Evolutionary conservation across 1,140 invertebrate genomes (phyloP).

Genomic region (Helicoverpa zea): DNA sequence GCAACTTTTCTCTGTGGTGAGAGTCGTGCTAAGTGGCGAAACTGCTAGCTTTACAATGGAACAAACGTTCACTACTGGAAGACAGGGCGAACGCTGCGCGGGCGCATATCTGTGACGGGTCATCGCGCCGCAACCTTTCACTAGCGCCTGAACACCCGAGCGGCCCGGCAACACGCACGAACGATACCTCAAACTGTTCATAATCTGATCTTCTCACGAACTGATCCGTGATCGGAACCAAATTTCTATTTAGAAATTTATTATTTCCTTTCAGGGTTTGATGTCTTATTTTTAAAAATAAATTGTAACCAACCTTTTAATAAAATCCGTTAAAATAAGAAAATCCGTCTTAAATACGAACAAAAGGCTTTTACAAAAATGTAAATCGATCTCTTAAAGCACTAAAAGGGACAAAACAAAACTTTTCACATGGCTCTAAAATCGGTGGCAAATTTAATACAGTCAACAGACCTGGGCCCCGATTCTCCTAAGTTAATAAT

Average conservation of each 20-base stretch:
- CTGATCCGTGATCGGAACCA: slow-evolving; percentile 18
- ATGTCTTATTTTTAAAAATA: too few relatives aligned
- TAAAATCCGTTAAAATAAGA: too few relatives aligned
- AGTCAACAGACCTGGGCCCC: too few relatives aligned
- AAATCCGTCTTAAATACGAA: background rate
- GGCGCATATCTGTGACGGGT: slow-evolving; percentile 69
- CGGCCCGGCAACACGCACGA: background rate
- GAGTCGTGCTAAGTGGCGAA: slow-evolving; percentile 82
- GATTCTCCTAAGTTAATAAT: too few relatives aligned
- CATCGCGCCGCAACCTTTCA: slow-evolving; percentile 80
- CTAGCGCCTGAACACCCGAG: slow-evolving; percentile 47
- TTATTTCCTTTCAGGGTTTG: background rate
- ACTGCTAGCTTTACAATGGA: slow-evolving; percentile 73
- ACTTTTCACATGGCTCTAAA: too few relatives aligned
- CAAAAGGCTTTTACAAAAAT: background rate
- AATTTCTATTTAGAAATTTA: slow-evolving; percentile 23
- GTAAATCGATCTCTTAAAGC: too few relatives aligned
- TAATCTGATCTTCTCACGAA: slow-evolving; percentile 41
- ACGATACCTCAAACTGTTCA: slow-evolving; percentile 26
- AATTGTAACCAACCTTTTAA: background rate
- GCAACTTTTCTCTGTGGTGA: slow-evolving; percentile 77
- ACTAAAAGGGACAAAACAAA: too few relatives aligned
- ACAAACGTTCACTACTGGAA: slow-evolving; percentile 64
- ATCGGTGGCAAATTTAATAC: too few relatives aligned
- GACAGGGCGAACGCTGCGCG: slow-evolving; percentile 49